phyloP scores from a whole-genome alignment of 2,113 vertebrate genomes.

The Platycercus adscitus region DNA sequence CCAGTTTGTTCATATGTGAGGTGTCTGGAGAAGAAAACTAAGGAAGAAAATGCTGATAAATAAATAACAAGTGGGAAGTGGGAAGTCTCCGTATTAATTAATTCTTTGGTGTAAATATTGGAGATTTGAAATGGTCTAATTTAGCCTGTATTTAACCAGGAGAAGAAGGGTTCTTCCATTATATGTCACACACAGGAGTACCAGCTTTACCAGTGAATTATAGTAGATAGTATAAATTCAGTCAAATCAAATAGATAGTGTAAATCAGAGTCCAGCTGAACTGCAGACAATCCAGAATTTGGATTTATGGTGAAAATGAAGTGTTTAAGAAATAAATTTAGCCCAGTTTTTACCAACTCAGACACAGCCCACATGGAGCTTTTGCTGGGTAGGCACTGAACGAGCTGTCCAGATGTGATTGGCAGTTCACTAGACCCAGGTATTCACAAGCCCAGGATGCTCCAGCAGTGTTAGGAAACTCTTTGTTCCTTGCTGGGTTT shows the following conservation, averaged over 20 bases:
- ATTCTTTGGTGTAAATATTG: background rate
- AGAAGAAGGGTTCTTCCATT: background rate
- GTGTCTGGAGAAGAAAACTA: background rate
- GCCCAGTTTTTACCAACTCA: background rate
- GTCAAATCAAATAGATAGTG: background rate
- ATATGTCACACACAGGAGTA: background rate
- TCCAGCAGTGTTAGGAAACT: background rate
- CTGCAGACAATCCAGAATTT: background rate
- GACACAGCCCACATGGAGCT: fast-evolving
- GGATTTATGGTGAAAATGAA: background rate
- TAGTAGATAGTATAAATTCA: background rate
- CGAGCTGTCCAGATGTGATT: background rate
- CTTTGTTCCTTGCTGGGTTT: background rate
- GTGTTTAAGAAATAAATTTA: background rate
- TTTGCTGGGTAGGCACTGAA: background rate
- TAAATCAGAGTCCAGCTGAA: background rate
- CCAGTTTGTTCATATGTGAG: background rate
- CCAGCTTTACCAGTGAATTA: background rate
- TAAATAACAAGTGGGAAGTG: background rate
- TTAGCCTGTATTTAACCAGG: background rate
- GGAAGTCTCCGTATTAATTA: background rate
- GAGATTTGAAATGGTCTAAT: background rate
- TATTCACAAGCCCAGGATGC: background rate
- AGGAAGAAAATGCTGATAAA: background rate
- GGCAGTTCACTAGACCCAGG: fast-evolving